Conservation (phyloP, 2,797 vertebrate species). For the Austrolebias charrua region DNA sequence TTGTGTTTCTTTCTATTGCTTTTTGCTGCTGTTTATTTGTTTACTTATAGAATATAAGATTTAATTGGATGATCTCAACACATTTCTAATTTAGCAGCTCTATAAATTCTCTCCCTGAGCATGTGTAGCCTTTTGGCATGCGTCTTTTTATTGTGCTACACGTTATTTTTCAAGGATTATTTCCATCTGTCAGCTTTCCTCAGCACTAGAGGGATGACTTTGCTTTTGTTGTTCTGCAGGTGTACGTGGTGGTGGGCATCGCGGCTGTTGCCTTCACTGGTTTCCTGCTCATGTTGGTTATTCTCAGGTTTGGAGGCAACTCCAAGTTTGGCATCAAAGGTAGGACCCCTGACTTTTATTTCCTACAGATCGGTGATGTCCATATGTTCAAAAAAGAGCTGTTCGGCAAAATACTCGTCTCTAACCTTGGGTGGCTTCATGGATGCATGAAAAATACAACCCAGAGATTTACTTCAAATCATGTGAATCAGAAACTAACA, state of each 20-base stretch:
- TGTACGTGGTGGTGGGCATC: slow-evolving; percentile 96
- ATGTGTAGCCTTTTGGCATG: no score
- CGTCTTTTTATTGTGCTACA: neutral
- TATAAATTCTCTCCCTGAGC: no score
- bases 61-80: slow-evolving; percentile 26
- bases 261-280: slow-evolving; percentile 93
- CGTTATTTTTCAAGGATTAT: neutral
- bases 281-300: slow-evolving; percentile 92
- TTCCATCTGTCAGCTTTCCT: neutral
- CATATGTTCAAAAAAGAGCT: neutral
- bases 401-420: neutral
- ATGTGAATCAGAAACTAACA: neutral
- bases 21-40: slow-evolving; percentile 5
- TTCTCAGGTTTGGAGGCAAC: slow-evolving; percentile 96
- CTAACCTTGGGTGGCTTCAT: slow-evolving; percentile 41
- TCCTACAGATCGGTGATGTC: neutral
- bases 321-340: slow-evolving; percentile 99
- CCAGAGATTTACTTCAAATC: neutral
- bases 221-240: slow-evolving; percentile 69
- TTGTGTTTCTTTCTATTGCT: slow-evolving; percentile 4
- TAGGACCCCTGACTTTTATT: slow-evolving; percentile 76
- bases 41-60: neutral
- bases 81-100: no score
- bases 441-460: slow-evolving; percentile 30
- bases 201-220: slow-evolving; percentile 3